Evolutionary conservation across 2,888 invertebrate genomes (phyloP), one percentile per base, ranked within the genome.

Genomic region (Agrotis segetum): DNA sequence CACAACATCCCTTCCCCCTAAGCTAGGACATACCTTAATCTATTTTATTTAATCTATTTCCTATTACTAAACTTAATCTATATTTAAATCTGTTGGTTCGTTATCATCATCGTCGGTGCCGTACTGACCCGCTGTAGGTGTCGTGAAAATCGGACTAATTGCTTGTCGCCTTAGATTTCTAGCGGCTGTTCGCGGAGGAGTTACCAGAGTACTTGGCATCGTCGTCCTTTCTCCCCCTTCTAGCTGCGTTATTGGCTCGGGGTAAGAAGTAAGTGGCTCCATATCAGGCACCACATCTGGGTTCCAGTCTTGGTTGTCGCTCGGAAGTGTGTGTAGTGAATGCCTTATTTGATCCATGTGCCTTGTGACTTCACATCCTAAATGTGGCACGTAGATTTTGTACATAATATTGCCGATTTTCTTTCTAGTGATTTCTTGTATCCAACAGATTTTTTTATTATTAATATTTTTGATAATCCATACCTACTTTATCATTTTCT

Each of bases 301-400:
- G 52, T 67, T 52, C 58, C 67, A 63, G 52, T 58, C 52, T 13
- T 52, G 62, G 21, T 72, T 49, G 40, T 29, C 46, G 46, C 14
- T 63, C 11, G 52, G 11, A 29, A 21, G 9, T 21, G 62, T 19
- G 7, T 19, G 0, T 7, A 56, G 11, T 47, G 56, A 46, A 21
- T 7, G 16, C 13, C 59, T 72, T 19, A 72, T 67, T n/a, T 72
- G 67, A 16, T 72, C 72, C 1, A 59, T 21, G 34, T 72, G 72
- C 7, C 72, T 72, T n/a, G 56, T 63, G 29, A 65, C 59, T 34
- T 65, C 59, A 5, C n/a, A 11, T 13, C 34, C 44, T 1, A 69
- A 50, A 7, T 56, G 24, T 19, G 67, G 71, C 24, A 71, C 56
- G 2, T 71, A 71, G 6, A 62, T 17, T 6, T 19, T 9, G 13